Percentiles rank a stretch among this genome's conserved stretches.
Evolutionary conservation across 2,113 vertebrate species (phyloP).

Genomic region (Scomber scombrus): DNA sequence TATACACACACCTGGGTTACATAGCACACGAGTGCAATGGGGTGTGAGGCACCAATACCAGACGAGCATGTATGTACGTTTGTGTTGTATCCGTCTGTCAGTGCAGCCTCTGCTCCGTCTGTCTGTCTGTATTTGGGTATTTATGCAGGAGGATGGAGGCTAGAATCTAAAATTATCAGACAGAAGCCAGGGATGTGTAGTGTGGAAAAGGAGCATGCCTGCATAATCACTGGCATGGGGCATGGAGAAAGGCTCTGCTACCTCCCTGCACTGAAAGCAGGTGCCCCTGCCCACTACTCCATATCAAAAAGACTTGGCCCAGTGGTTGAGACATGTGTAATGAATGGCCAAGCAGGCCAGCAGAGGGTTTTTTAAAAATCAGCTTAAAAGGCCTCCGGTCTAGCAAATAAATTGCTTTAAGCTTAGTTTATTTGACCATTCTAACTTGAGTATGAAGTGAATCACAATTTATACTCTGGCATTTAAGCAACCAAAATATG

Average conservation of each 20-base stretch:
- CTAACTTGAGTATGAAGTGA: neutral
- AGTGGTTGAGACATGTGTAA: slow-evolving; percentile 17
- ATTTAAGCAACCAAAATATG: slow-evolving; percentile 18
- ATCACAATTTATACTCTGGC: neutral
- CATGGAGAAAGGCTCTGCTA: slow-evolving; percentile 16
- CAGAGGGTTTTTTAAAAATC: slow-evolving; percentile 2
- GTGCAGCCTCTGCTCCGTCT: neutral
- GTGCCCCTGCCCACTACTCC: slow-evolving; percentile 26
- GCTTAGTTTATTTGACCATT: slow-evolving; percentile 19
- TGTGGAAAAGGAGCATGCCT: slow-evolving; percentile 24
- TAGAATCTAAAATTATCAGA: slow-evolving; percentile 40
- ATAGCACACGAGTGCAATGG: neutral
- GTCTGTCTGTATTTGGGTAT: slow-evolving; percentile 24
- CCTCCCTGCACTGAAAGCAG: slow-evolving; percentile 27
- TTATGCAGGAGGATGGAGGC: slow-evolving; percentile 17
- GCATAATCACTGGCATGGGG: slow-evolving; percentile 41
- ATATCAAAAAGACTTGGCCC: slow-evolving; percentile 40
- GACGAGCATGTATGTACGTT: neutral
- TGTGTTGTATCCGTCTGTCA: slow-evolving; percentile 20
- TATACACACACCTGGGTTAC: slow-evolving; percentile 18
- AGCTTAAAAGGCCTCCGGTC: slow-evolving; percentile 18
- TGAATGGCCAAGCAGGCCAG: slow-evolving; percentile 12
- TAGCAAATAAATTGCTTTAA: slow-evolving; percentile 1
- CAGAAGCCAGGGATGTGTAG: slow-evolving; percentile 6
- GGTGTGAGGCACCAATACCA: slow-evolving; percentile 12